phyloP scores from a whole-genome alignment of 23 tunicate genomes.

The Clavelina lepadiformis region DNA sequence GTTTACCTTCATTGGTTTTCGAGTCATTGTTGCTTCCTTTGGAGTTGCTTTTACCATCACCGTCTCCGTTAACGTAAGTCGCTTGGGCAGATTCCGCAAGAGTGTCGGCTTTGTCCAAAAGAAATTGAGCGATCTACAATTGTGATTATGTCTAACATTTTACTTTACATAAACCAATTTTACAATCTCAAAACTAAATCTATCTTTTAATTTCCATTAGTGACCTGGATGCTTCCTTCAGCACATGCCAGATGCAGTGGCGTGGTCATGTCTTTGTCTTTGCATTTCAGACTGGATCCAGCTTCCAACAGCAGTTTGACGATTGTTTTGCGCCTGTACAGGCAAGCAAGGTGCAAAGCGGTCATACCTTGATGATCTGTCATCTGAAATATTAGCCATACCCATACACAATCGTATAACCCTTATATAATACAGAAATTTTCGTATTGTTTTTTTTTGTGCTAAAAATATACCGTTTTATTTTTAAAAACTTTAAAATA shows the following conservation, averaged over 20 bases:
- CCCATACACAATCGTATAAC: not conserved
- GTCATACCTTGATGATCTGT: constrained; percentile 95
- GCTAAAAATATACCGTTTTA: no score
- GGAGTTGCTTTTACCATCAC: constrained; percentile 16
- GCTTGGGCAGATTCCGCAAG: constrained; percentile 10
- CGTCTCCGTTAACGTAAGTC: not conserved
- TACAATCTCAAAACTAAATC: no score
- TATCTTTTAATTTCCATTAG: not conserved
- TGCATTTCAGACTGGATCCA: constrained; percentile 66
- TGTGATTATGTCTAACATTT: no score
- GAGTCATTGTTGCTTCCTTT: constrained; percentile 19
- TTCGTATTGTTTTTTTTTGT: constrained; percentile 2
- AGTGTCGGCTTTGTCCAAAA: constrained; percentile 67
- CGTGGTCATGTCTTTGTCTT: constrained; percentile 92
- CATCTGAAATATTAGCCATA: constrained; percentile 39
- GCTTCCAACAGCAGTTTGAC: constrained; percentile 70
- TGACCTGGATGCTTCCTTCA: constrained; percentile 77
- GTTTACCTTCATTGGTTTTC: constrained; percentile 17
- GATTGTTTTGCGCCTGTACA: constrained; percentile 57
- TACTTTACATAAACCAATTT: no score
- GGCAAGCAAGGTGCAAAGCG: constrained; percentile 80
- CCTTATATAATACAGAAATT: not conserved
- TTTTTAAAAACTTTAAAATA: not conserved
- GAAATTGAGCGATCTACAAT: constrained; percentile 59
- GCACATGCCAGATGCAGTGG: constrained; percentile 91